phyloP scores from a whole-genome alignment of 2,888 invertebrate species.

The Polylopha cassiicola region DNA sequence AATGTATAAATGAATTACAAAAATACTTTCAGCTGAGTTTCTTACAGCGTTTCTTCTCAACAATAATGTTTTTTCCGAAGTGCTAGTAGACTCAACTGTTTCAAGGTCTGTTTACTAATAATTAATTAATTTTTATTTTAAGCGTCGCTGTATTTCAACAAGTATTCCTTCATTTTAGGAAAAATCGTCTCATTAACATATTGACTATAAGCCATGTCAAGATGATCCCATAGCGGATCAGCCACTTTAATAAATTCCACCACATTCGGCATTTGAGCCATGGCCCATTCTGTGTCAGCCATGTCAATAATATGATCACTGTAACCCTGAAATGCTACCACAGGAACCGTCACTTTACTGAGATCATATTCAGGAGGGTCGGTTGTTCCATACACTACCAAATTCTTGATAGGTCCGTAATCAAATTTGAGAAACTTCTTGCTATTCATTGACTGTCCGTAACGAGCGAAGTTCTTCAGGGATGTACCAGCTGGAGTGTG shows the following conservation, averaged over 20 bases:
- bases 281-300: conserved; percentile 74
- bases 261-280: conserved; percentile 73
- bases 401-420: conserved; percentile 44
- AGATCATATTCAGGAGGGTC: conserved; percentile 49
- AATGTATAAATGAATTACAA: too few relatives aligned
- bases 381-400: conserved; percentile 41
- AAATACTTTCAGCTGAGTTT: too few relatives aligned
- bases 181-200: conserved; percentile 3
- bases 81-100: too few relatives aligned
- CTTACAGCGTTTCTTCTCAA: too few relatives aligned
- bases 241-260: conserved; percentile 73
- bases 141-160: conserved; percentile 4
- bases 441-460: conserved; percentile 46
- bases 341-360: conserved; percentile 42
- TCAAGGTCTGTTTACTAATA: too few relatives aligned
- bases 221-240: conserved; percentile 47
- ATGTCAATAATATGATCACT: conserved; percentile 78
- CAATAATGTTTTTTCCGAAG: too few relatives aligned
- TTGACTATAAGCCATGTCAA: conserved; percentile 33
- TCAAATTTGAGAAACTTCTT: conserved; percentile 50
- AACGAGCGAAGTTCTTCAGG: conserved; percentile 46
- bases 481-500: conserved; percentile 57
- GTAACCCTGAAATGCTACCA: conserved; percentile 47
- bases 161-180: conserved; percentile 6
- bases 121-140: too few relatives aligned